Conservation (phyloP, 1,140 invertebrate genomes). For the Leptinotarsa texana region DNA sequence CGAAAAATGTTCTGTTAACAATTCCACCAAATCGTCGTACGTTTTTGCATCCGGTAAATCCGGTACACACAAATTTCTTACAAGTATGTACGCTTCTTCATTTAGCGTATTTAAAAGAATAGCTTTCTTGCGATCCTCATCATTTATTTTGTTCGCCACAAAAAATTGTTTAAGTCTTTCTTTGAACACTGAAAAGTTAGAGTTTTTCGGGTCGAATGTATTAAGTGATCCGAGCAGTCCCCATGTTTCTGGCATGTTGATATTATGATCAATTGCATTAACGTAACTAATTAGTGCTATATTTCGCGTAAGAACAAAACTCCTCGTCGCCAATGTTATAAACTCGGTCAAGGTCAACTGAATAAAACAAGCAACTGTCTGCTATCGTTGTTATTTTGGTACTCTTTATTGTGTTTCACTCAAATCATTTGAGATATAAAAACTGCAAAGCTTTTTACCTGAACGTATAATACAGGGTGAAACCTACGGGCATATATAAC, state of each 20-base stretch:
- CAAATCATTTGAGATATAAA: not conserved
- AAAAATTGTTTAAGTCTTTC: slow-evolving; percentile 13
- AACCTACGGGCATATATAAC: not conserved
- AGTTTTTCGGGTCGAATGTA: not conserved
- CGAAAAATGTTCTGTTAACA: not conserved
- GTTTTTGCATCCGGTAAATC: not conserved
- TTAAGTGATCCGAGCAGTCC: no score
- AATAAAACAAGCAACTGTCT: no score
- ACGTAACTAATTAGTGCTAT: no score
- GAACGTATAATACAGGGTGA: no score
- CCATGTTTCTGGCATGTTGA: no score
- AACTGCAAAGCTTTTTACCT: not conserved
- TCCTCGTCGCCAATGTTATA: no score
- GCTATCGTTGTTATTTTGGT: not conserved
- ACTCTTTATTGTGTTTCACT: not conserved
- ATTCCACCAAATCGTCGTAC: not conserved
- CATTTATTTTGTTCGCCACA: slow-evolving; percentile 12
- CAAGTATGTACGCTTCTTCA: slow-evolving; percentile 1
- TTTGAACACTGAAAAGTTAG: not conserved
- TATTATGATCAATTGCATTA: no score
- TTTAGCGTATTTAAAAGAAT: slow-evolving; percentile 9
- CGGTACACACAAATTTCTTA: slow-evolving; percentile 8
- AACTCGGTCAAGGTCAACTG: no score
- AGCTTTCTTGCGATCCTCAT: slow-evolving; percentile 5
- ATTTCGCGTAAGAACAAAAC: no score